Conservation (phyloP, 2,888 invertebrate species). For the Zootermopsis nevadensis region DNA sequence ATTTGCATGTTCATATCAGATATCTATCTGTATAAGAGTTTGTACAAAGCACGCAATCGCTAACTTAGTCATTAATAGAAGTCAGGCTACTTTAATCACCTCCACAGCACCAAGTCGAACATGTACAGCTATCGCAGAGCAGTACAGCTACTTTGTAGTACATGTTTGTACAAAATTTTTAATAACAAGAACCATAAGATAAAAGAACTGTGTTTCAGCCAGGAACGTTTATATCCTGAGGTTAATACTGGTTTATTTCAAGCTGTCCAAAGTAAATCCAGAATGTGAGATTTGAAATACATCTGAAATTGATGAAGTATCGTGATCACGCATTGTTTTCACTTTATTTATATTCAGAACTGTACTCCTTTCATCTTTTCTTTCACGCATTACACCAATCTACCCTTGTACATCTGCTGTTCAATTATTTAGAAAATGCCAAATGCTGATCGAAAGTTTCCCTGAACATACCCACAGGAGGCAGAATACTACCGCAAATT, state of each 20-base stretch:
- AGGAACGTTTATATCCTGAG: no score
- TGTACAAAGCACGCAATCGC: constrained; percentile 1
- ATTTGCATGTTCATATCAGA: constrained; percentile 35
- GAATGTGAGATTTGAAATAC: no score
- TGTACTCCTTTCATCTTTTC: background rate
- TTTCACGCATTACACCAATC: background rate
- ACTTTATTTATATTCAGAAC: background rate
- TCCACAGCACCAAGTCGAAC: background rate
- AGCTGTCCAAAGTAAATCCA: no score
- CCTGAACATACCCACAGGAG: background rate
- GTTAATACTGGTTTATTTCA: no score
- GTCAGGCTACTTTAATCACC: constrained; percentile 24
- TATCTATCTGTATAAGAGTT: background rate
- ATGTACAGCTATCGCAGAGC: no score
- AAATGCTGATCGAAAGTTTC: background rate
- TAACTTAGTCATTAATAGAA: constrained; percentile 30
- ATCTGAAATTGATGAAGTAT: no score
- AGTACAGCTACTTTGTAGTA: background rate
- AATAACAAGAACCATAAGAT: no score
- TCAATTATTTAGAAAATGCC: constrained; percentile 7
- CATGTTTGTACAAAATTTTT: background rate
- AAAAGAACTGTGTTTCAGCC: no score
- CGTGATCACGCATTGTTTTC: no score
- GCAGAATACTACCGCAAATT: background rate
- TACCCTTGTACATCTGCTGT: background rate